These are phyloP conservation scores for Cerastis rubricosa DNA, from an alignment of 2,888 invertebrate genomes.

Conservation along the genomic window DNA sequence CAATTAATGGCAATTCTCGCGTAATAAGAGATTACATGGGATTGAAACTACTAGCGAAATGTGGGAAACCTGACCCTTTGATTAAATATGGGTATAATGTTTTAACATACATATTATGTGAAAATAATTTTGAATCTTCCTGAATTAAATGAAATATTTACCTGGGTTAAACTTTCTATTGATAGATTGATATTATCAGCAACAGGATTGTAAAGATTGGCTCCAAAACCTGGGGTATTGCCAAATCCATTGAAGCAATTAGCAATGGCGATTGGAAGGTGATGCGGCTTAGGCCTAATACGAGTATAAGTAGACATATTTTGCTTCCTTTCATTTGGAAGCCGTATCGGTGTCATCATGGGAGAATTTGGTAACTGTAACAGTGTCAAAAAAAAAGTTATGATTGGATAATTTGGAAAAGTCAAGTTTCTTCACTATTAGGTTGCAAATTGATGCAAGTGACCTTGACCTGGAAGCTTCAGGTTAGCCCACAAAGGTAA, in stretches of 20 bases:
- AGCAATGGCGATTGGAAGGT: slow-evolving; percentile 67
- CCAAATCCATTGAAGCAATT: slow-evolving; percentile 78
- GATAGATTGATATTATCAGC: slow-evolving; percentile 87
- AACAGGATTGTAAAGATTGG: slow-evolving; percentile 60
- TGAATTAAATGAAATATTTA: slow-evolving; percentile 62
- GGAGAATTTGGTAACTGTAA: slow-evolving; percentile 73
- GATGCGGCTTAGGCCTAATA: slow-evolving; percentile 68
- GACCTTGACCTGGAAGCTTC: not conserved
- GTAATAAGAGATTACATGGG: not conserved
- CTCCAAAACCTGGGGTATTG: slow-evolving; percentile 67
- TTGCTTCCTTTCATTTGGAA: slow-evolving; percentile 71
- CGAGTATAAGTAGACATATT: slow-evolving; percentile 67
- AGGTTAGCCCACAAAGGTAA: not conserved
- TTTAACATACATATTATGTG: not conserved
- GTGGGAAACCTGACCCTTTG: not conserved
- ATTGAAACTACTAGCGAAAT: not conserved
- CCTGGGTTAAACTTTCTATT: slow-evolving; percentile 88
- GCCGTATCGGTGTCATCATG: slow-evolving; percentile 71
- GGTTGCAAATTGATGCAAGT: not conserved
- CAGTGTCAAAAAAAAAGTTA: slow-evolving; percentile 5
- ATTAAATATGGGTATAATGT: not conserved
- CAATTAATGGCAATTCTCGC: not conserved
- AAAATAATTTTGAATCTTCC: not conserved
- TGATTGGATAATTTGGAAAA: not conserved
- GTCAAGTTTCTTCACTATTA: not conserved